Evolutionary conservation across 2,888 invertebrate species (phyloP), one percentile per base, ranked within the genome.

Genomic region (Carcina quercana): DNA sequence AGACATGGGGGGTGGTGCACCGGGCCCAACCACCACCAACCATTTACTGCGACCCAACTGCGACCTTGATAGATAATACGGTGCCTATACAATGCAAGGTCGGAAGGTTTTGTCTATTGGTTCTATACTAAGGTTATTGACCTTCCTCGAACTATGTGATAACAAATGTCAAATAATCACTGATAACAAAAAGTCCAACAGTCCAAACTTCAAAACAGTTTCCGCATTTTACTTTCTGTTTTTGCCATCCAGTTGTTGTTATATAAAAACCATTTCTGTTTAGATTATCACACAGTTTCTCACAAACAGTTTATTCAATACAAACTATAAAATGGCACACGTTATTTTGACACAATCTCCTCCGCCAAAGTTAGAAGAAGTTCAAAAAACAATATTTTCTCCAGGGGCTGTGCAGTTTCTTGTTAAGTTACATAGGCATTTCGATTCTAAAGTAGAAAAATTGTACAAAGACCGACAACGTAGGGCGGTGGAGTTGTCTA

Each of bases 321-420:
- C 11, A 21, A 7, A 28, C 1, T 12, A 13, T 7, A 36, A 24
- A 33, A 71, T 71, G 72, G 44, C 53, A 10, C 57, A 63, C 32
- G 56, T 78, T 15, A 46, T 84, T 17, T 58, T 85, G 20, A 49
- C 86, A 28, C 85, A 83, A 56, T 72, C 85, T 10, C 64, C 87
- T 5, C 86, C 87, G 5, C 66, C 68, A 27, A 87, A 85, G 43
- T 60, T 88, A 37, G 84, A 85, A 53, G 69, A 79, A 32, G 82
- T 85, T 37, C 88, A 87, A 48, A 74, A 72, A 38, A 63, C 63
- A 30, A 64, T 90, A 36, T 87, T 90, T 49, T 85, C 83, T 32
- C 66, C 76, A 15, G 84, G 73, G n/a, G 87, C 88, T 20, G 57
- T 86, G 22, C 63, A 85, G 25, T 89, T 90, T 62, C 46, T 90